Conservation (phyloP, 2,888 invertebrate genomes). For the Caenorhabditis imperialis region DNA sequence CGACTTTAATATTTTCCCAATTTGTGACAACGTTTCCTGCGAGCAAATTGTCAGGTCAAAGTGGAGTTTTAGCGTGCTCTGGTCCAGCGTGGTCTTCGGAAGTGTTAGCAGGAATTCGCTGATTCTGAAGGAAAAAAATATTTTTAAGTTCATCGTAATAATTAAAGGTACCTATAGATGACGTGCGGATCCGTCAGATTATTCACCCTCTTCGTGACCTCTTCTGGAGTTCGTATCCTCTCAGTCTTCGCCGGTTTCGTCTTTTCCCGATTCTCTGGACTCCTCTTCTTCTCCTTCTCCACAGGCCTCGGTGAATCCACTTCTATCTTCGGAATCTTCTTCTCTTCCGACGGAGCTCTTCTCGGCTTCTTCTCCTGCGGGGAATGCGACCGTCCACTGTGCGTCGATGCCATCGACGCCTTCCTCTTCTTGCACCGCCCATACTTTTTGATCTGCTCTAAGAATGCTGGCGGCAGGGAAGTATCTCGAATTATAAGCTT, state of each 20-base stretch:
- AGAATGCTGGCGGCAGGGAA: slow-evolving; percentile 2
- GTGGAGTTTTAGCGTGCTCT: slow-evolving; percentile 2
- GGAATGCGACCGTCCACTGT: slow-evolving; percentile 14
- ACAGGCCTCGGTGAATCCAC: not conserved
- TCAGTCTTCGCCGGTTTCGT: too few species aligned
- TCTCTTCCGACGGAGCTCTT: slow-evolving; percentile 1
- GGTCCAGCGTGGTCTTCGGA: slow-evolving; percentile 7
- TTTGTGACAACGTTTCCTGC: slow-evolving; percentile 5
- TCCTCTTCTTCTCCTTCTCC: too few species aligned
- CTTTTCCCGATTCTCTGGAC: too few species aligned
- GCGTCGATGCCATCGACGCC: slow-evolving; percentile 21
- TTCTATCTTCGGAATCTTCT: not conserved
- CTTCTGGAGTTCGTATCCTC: slow-evolving; percentile 15
- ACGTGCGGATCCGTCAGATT: slow-evolving; percentile 23
- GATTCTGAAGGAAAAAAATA: slow-evolving; percentile 29
- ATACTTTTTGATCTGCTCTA: slow-evolving; percentile 22
- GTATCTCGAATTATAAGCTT: slow-evolving; percentile 18
- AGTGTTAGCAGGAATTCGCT: slow-evolving; percentile 32
- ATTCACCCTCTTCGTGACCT: slow-evolving; percentile 28
- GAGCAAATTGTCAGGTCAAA: slow-evolving; percentile 31
- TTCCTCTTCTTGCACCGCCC: slow-evolving; percentile 24
- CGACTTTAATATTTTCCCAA: slow-evolving; percentile 12
- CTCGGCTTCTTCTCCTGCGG: not conserved
- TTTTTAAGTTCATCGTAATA: not conserved
- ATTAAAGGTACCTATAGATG: slow-evolving; percentile 35